Evolutionary conservation across 1,140 invertebrate genomes (phyloP), one percentile per base, ranked within the genome.

Genomic region (Aradophagus sp.): DNA sequence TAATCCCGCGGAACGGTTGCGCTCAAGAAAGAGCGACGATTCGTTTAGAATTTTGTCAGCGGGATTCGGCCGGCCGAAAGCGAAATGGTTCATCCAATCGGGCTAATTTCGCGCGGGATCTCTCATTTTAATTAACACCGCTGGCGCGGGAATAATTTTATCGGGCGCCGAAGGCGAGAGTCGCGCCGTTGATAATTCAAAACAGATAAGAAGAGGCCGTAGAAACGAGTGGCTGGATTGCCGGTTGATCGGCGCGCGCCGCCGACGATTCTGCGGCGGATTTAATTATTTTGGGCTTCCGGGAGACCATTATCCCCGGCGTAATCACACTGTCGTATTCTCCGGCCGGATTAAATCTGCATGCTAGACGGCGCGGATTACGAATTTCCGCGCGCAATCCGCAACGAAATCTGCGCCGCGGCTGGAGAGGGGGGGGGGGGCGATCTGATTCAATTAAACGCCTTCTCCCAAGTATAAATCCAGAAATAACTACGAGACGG

Each of bases 241-340:
- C 17, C 47, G 34, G 32, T 52, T 50, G 56, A 73, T 56, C 62
- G 63, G 52, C 35, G 42, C 45, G 38, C n/a, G n/a, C n/a, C 44
- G 53, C 52, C 59, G 32, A 58, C 59, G 47, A 58, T 52, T 70
- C 15, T 58, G 58, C 32, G 59, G 52, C 35, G 55, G 59, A 59
- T 63, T 63, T 63, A 70, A 70, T 70, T 63, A 70, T 70, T 70
- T 58, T 63, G 36, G 67, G 67, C 67, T 70, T 70, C 59, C 59
- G 47, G 45, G 58, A 53, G 66, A 56, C 52, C 53, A 70, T 63
- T 70, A 63, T 58, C 36, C 67, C 20, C 26, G 50, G 16, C 58
- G 52, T 70, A 63, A 70, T 70, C 67, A 53, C 68, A 56, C 68
- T 71, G 58, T 71, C 68, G 68, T 65, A 70, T 70, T 63, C 67